These are phyloP conservation scores for Eulimnadia texana DNA, from an alignment of 1,140 invertebrate species.

Conservation along the genomic window DNA sequence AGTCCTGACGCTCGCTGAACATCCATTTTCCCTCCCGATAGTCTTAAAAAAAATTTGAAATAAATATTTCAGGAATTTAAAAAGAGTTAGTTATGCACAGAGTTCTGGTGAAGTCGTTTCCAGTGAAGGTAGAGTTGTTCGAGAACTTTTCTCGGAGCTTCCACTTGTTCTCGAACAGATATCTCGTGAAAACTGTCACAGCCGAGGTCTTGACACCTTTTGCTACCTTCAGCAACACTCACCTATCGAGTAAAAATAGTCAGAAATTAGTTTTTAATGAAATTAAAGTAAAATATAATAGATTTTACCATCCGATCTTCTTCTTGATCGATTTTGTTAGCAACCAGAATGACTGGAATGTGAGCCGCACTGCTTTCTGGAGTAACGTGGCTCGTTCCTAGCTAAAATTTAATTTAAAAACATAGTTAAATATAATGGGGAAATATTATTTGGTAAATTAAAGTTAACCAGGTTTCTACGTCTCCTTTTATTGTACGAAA, in stretches of 20 bases:
- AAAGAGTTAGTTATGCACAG: background rate
- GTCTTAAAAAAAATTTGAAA: background rate
- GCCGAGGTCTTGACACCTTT: constrained; percentile 54
- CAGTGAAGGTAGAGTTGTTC: background rate
- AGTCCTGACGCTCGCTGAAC: background rate
- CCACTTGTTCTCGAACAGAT: constrained; percentile 62
- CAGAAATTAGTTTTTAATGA: too few species aligned
- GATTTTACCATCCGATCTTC: constrained; percentile 56
- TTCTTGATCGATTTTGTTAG: constrained; percentile 60
- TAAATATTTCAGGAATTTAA: background rate
- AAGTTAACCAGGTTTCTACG: constrained; percentile 37
- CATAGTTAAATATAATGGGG: too few species aligned
- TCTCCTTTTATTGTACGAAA: constrained; percentile 56
- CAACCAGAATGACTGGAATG: constrained; percentile 59
- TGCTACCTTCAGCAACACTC: constrained; percentile 44
- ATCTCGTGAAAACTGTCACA: constrained; percentile 70
- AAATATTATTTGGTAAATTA: too few species aligned
- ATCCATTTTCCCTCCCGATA: background rate
- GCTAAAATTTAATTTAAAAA: too few species aligned
- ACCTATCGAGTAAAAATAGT: constrained; percentile 65
- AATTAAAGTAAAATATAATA: too few species aligned
- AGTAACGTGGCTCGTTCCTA: background rate
- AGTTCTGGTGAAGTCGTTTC: background rate
- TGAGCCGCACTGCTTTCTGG: constrained; percentile 27
- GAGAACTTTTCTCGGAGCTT: constrained; percentile 31